Evolutionary conservation across 2,797 vertebrate genomes (phyloP).

Genomic region (Melanotaenia parkinsoni): DNA sequence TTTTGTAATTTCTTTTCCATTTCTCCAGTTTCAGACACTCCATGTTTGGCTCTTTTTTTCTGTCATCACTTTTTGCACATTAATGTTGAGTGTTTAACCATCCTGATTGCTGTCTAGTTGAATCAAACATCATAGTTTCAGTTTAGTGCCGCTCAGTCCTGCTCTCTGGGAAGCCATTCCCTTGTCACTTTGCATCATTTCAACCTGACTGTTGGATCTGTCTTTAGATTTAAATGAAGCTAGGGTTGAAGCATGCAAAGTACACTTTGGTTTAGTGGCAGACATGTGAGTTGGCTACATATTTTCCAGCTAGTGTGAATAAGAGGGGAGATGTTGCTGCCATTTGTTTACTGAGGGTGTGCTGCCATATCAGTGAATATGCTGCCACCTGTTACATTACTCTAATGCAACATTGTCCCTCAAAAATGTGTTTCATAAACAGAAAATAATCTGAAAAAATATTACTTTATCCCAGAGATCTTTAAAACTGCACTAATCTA

Average conservation of each 20-base stretch:
- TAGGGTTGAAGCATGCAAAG: not conserved
- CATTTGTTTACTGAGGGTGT: slow-evolving; percentile 71
- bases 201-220: slow-evolving; percentile 26
- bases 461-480: not conserved
- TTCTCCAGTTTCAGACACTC: not conserved
- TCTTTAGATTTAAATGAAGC: slow-evolving; percentile 31
- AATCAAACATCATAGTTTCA: not conserved
- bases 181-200: slow-evolving; percentile 1
- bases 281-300: not conserved
- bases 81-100: slow-evolving; percentile 6
- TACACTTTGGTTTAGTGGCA: not conserved
- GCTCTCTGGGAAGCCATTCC: not conserved
- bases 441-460: slow-evolving; percentile 1
- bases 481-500: not conserved
- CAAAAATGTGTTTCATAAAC: slow-evolving; percentile 8
- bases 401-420: slow-evolving; percentile 49
- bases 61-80: not conserved
- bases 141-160: not conserved
- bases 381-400: slow-evolving; percentile 82
- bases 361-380: slow-evolving; percentile 83
- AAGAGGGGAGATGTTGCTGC: slow-evolving; percentile 20
- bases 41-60: not conserved
- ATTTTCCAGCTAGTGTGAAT: slow-evolving; percentile 6
- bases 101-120: slow-evolving; percentile 1
- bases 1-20: not conserved